Conservation (phyloP, 2,888 invertebrate species). For the Eupsilia transversa region DNA sequence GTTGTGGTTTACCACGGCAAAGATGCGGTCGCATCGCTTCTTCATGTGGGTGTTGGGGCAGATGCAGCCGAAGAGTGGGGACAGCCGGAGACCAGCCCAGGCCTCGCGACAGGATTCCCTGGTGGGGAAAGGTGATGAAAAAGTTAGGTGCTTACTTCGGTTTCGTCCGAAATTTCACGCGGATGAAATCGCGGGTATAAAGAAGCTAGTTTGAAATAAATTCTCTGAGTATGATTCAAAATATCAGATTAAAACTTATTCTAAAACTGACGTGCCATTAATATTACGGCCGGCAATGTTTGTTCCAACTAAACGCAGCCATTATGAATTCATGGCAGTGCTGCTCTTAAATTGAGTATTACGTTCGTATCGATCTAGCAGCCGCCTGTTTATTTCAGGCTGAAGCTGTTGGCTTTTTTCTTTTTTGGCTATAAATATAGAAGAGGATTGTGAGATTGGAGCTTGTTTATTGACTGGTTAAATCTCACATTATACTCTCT, state of each 20-base stretch:
- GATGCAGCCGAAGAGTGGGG: slow-evolving; percentile 98
- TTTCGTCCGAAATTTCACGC: too few relatives aligned
- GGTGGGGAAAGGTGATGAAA: slow-evolving; percentile 53
- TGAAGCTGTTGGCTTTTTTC: not conserved
- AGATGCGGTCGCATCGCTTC: slow-evolving; percentile 96
- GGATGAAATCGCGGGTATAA: too few relatives aligned
- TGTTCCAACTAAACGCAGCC: slow-evolving; percentile 10
- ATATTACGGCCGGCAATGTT: slow-evolving; percentile 1
- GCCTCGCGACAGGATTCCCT: slow-evolving; percentile 96
- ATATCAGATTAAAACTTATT: too few relatives aligned
- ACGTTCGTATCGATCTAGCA: slow-evolving; percentile 41
- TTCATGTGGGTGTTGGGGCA: slow-evolving; percentile 97
- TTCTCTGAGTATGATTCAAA: too few relatives aligned
- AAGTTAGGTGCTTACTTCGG: not conserved
- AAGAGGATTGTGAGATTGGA: not conserved
- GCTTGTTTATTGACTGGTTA: not conserved
- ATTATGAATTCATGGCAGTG: slow-evolving; percentile 58
- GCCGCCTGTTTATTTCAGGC: slow-evolving; percentile 34
- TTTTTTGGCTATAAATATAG: not conserved
- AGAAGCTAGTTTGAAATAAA: too few relatives aligned
- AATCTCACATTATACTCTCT: not conserved
- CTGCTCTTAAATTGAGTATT: slow-evolving; percentile 52
- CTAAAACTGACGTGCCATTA: not conserved
- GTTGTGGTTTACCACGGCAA: slow-evolving; percentile 97
- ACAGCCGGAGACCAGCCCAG: slow-evolving; percentile 96